Base-by-base conservation (phyloP, 2,797 vertebrate genomes). In the Falco berigora region DNA sequence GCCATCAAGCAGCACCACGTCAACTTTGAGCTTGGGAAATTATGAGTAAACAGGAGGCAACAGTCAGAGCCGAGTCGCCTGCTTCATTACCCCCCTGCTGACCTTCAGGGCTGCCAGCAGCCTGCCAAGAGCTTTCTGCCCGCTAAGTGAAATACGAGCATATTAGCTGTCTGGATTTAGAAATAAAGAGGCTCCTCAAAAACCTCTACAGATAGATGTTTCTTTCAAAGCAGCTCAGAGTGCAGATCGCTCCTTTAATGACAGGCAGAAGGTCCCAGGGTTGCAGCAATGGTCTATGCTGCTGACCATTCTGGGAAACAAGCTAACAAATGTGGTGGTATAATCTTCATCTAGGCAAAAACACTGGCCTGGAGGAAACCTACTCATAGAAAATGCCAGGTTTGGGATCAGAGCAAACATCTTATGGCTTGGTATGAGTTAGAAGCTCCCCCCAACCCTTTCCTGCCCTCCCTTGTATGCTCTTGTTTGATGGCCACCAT, bases 51-150 rank as follows among this genome's bases (percentile, higher is more conserved):
- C 28, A 69, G 69, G 76, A 83, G 67, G 64, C 72, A 74, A 75
- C 8, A 0, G 2, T 27, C 14, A 2, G 77, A 75, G 34, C 53
- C 0, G 8, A 74, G 49, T 62, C 1, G 0, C 59, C 12, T 1
- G 56, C 71, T 61, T 25, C 73, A 56, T 87, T 27, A 52, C 76
- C 47, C 88, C 75, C 88, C 83, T 0, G 23, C 83, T 74, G 92
- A 90, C 89, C 79, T 94, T 61, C 88, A 67, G 77, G 27, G 1
- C 84, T 84, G 85, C 68, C 91, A 61, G 78, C 59, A 83, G 56
- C 88, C 90, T 69, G 58, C 82, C 0, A 0, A 68, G 76, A 88
- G 84, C 89, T 74, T 83, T 86, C 78, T 82, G 71, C 86, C 81
- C 71, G 76, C 76, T 84, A 44, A 90, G 76, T 69, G 96, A 91